These are phyloP conservation scores for Orestias chungarensis DNA, from an alignment of 2,797 vertebrate species.

Conservation along the genomic window DNA sequence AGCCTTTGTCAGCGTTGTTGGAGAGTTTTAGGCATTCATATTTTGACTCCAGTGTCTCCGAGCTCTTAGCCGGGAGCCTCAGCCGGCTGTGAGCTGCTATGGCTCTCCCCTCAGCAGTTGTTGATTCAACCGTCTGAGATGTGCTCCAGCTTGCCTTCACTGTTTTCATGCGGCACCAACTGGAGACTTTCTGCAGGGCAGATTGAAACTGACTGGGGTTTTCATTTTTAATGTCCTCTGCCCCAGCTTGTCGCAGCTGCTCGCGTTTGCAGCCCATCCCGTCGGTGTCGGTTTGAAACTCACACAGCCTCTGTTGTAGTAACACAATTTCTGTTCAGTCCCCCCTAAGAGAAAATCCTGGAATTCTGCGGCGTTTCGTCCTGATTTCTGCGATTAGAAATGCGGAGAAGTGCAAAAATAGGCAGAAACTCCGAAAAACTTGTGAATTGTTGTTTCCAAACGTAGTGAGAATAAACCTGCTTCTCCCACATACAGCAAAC, in stretches of 20 bases:
- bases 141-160: slow-evolving; percentile 41
- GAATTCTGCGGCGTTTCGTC: no score
- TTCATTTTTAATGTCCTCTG: slow-evolving; percentile 37
- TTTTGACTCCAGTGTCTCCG: not conserved
- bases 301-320: not conserved
- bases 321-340: no score
- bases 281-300: slow-evolving; percentile 14
- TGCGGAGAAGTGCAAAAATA: no score
- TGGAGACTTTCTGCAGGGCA: slow-evolving; percentile 28
- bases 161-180: slow-evolving; percentile 24
- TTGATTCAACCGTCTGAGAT: slow-evolving; percentile 1
- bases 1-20: not conserved
- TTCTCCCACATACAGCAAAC: no score
- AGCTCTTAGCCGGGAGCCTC: no score
- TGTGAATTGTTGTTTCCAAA: no score
- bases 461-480: no score
- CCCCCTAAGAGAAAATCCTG: no score
- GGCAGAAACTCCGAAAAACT: no score
- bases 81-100: no score
- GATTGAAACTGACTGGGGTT: slow-evolving; percentile 37
- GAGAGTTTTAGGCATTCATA: not conserved
- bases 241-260: slow-evolving; percentile 44
- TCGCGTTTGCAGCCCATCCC: slow-evolving; percentile 39
- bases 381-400: no score
- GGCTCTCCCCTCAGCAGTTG: not conserved